Percentiles rank a stretch among this genome's conserved stretches.
Conservation (phyloP, 2,888 invertebrate species). For the Fragum whitleyi region DNA sequence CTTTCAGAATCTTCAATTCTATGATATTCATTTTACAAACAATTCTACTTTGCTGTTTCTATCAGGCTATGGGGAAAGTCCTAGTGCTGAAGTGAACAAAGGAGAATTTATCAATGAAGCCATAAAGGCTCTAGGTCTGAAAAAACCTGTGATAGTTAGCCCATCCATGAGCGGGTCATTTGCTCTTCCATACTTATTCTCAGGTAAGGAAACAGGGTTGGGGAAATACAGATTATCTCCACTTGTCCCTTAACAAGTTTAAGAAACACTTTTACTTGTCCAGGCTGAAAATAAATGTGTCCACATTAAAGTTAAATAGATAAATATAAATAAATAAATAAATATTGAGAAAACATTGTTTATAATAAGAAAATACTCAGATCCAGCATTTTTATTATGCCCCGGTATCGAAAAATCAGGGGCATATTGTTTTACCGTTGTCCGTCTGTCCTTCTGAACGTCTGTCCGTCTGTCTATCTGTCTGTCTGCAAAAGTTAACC, state of each 20-base stretch:
- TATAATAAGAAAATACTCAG: too few species aligned
- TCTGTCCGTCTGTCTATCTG: too few species aligned
- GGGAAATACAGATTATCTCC: neutral
- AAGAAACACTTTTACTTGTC: too few species aligned
- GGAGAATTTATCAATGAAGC: conserved; percentile 80
- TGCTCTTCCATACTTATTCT: conserved; percentile 85
- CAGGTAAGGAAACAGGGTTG: too few species aligned
- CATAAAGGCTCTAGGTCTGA: conserved; percentile 77
- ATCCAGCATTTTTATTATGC: too few species aligned
- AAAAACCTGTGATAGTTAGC: conserved; percentile 85
- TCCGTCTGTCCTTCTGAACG: too few species aligned
- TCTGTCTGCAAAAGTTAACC: too few species aligned
- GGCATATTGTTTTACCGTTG: too few species aligned
- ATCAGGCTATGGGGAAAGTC: conserved; percentile 39
- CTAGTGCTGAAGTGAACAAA: conserved; percentile 30
- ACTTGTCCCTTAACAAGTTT: too few species aligned
- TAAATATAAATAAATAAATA: neutral
- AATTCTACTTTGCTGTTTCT: neutral
- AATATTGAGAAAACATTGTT: neutral
- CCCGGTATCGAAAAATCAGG: too few species aligned
- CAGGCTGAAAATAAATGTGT: neutral
- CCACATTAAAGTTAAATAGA: neutral
- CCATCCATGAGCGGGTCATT: conserved; percentile 87
- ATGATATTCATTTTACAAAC: too few species aligned
- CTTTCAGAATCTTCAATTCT: too few species aligned